Percentiles rank a stretch among this genome's conserved stretches.
These are phyloP conservation scores for Acanthochromis polyacanthus DNA, from an alignment of 2,113 vertebrate genomes.

Conservation along the genomic window DNA sequence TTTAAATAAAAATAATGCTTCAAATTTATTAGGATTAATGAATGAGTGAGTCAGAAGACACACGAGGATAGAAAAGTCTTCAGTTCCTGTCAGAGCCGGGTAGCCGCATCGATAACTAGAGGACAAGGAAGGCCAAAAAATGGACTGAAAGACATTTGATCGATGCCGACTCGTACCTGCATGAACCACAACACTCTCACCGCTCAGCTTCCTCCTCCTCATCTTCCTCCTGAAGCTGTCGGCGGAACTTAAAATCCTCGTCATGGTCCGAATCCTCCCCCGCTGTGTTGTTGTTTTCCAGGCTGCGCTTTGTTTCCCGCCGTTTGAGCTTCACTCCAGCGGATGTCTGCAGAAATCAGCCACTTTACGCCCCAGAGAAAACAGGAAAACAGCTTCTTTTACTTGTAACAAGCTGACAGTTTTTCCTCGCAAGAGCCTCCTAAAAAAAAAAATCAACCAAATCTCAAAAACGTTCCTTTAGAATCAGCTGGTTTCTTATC, in stretches of 20 bases:
- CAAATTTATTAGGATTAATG: background rate
- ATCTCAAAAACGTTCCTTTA: too few species aligned
- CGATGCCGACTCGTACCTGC: conserved; percentile 58
- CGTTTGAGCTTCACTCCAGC: conserved; percentile 28
- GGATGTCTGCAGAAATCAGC: conserved; percentile 14
- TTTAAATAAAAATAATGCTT: background rate
- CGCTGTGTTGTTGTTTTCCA: conserved; percentile 29
- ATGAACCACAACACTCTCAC: conserved; percentile 58
- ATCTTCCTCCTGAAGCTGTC: conserved; percentile 38
- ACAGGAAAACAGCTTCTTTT: background rate
- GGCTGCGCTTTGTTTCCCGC: conserved; percentile 27
- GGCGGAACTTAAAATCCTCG: conserved; percentile 15
- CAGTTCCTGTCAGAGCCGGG: conserved; percentile 33
- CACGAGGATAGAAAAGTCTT: conserved; percentile 8
- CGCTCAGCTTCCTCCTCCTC: conserved; percentile 20
- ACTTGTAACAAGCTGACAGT: too few species aligned
- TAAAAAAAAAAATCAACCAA: too few species aligned
- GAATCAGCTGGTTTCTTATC: too few species aligned
- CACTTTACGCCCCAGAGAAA: background rate
- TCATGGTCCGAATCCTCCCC: conserved; percentile 32
- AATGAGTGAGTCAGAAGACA: background rate
- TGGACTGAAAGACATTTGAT: conserved; percentile 63
- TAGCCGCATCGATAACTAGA: conserved; percentile 49
- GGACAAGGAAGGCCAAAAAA: conserved; percentile 44
- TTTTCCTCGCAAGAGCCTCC: too few species aligned